Conservation (phyloP, 2,113 vertebrate species). For the Acrocephalus arundinaceus region DNA sequence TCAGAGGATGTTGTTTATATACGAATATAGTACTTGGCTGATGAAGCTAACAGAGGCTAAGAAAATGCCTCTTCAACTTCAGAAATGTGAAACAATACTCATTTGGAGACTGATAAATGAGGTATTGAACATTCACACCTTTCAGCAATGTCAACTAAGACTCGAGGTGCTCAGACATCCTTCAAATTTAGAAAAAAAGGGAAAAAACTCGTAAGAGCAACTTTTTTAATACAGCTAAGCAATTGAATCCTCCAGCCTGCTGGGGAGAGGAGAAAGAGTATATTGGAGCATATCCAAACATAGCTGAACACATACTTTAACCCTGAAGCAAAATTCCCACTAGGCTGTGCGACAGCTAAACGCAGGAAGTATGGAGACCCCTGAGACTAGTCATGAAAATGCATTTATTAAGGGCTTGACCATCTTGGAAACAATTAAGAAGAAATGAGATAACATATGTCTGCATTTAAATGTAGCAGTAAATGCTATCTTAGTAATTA, state of each 20-base stretch:
- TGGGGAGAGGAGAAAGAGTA: not conserved
- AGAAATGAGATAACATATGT: not conserved
- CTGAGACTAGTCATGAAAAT: not conserved
- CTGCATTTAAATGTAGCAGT: not conserved
- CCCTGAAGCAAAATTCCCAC: not conserved
- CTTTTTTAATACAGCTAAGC: not conserved
- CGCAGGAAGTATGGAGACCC: not conserved
- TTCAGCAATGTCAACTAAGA: not conserved
- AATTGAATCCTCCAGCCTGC: not conserved
- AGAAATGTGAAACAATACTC: not conserved
- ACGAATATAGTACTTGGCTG: not conserved
- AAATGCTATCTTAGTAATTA: not conserved
- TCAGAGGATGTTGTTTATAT: not conserved
- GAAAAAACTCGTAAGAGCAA: not conserved
- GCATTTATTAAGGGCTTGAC: not conserved
- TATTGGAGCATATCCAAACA: not conserved
- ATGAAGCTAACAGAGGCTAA: not conserved
- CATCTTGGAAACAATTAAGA: not conserved
- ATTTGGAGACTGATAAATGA: not conserved
- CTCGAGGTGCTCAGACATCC: not conserved
- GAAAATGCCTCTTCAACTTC: not conserved
- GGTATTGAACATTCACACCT: not conserved
- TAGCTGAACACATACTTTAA: not conserved
- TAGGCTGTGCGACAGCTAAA: not conserved
- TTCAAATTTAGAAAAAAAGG: not conserved